Evolutionary conservation across 2,888 invertebrate species (phyloP).

Genomic region (Scaptomyza tumidula): DNA sequence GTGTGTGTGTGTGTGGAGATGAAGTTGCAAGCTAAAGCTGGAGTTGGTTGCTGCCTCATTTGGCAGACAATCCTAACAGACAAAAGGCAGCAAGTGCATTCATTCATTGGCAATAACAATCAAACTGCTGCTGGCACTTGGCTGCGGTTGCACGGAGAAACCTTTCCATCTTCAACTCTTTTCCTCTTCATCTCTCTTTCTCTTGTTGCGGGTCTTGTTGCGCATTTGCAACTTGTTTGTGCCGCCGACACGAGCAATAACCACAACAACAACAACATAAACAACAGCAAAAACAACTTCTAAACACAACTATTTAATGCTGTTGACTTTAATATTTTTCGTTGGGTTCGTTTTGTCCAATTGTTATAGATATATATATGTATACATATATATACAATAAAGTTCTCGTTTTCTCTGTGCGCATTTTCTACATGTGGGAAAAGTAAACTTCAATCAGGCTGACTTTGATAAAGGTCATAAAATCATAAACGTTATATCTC

Average conservation of each 20-base stretch:
- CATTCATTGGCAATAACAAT: slow-evolving; percentile 81
- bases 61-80: slow-evolving; percentile 56
- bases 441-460: slow-evolving; percentile 61
- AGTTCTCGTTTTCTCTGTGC: slow-evolving; percentile 8
- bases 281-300: slow-evolving; percentile 23
- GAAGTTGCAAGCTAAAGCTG: slow-evolving; percentile 14
- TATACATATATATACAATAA: too few species aligned
- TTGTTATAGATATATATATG: slow-evolving; percentile 37
- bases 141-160: slow-evolving; percentile 22
- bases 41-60: slow-evolving; percentile 28
- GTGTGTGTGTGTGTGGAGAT: slow-evolving; percentile 4
- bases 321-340: slow-evolving; percentile 71
- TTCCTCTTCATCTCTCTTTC: slow-evolving; percentile 1
- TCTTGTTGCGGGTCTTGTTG: slow-evolving; percentile 58
- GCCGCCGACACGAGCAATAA: slow-evolving; percentile 34
- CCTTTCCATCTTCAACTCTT: slow-evolving; percentile 11
- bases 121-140: slow-evolving; percentile 74
- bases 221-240: slow-evolving; percentile 68
- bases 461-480: slow-evolving; percentile 63
- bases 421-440: slow-evolving; percentile 59
- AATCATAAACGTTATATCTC: slow-evolving; percentile 44
- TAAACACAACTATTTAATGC: slow-evolving; percentile 46
- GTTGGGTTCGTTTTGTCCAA: slow-evolving; percentile 41
- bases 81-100: slow-evolving; percentile 73
- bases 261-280: slow-evolving; percentile 30